phyloP scores from a whole-genome alignment of 2,113 vertebrate genomes.

The Catharus minimus region DNA sequence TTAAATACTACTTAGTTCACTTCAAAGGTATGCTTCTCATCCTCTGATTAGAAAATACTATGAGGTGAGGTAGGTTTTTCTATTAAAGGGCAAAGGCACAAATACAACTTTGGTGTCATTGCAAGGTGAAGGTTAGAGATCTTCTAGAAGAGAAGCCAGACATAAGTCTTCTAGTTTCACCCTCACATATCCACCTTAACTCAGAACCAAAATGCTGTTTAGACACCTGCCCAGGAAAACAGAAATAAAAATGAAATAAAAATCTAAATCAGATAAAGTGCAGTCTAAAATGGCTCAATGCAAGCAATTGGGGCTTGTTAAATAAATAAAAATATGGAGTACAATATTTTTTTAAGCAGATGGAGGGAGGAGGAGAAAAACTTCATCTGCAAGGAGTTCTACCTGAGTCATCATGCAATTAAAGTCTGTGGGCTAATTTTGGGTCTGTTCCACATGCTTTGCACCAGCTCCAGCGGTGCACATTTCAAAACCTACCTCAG shows the following conservation, averaged over 20 bases:
- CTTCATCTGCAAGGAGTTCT: not conserved
- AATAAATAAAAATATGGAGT: not conserved
- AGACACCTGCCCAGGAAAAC: not conserved
- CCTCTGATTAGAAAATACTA: not conserved
- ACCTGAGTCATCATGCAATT: slow-evolving; percentile 15
- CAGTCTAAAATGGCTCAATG: not conserved
- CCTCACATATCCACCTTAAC: fast-evolving
- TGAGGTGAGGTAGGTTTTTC: fast-evolving
- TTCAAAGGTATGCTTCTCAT: not conserved
- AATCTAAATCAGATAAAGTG: not conserved
- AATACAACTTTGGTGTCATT: not conserved
- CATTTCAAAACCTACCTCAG: not conserved
- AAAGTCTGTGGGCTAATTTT: not conserved
- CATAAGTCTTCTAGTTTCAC: not conserved
- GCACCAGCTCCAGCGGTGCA: not conserved
- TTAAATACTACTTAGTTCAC: not conserved
- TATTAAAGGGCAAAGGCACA: not conserved
- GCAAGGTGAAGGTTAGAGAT: not conserved
- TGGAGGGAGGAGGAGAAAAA: not conserved
- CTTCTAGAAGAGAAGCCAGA: not conserved
- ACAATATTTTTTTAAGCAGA: not conserved
- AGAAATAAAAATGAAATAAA: not conserved
- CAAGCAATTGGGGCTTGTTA: not conserved
- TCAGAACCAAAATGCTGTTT: not conserved
- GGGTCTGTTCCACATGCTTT: slow-evolving; percentile 9